Evolutionary conservation across 2,888 invertebrate genomes (phyloP).

Genomic region (Hypsopygia costalis): DNA sequence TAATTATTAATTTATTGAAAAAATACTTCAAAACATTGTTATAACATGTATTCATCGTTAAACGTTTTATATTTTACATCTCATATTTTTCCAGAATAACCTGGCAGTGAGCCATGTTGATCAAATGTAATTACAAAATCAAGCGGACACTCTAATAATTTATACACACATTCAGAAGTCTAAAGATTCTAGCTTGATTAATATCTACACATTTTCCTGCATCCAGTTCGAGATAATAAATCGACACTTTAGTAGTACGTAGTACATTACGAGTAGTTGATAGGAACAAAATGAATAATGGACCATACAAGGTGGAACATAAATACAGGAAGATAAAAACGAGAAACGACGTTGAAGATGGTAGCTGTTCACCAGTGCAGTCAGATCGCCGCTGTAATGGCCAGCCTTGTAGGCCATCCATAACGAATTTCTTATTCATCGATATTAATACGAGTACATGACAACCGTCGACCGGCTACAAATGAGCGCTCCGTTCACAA

Average conservation of each 20-base stretch:
- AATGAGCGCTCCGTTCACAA: constrained; percentile 70
- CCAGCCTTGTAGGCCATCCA: constrained; percentile 73
- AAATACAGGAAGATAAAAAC: constrained; percentile 62
- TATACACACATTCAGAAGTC: constrained; percentile 7
- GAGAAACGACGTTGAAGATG: constrained; percentile 55
- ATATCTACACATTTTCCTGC: constrained; percentile 7
- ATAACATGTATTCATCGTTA: no score
- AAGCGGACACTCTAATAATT: no score
- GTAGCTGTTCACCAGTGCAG: constrained; percentile 53
- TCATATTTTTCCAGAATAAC: no score
- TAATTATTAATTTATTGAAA: no score
- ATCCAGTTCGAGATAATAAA: constrained; percentile 27
- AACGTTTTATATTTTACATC: no score
- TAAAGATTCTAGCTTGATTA: constrained; percentile 2
- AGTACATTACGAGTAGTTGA: constrained; percentile 17
- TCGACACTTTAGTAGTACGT: constrained; percentile 32
- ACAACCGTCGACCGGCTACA: constrained; percentile 73
- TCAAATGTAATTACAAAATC: no score
- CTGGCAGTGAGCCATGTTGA: not conserved
- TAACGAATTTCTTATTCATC: constrained; percentile 80
- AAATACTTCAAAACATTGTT: no score
- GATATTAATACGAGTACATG: constrained; percentile 76
- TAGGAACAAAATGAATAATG: constrained; percentile 39
- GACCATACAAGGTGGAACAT: constrained; percentile 49
- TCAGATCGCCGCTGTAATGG: constrained; percentile 61